Evolutionary conservation across 1,140 invertebrate species (phyloP), one percentile per base, ranked within the genome.

Genomic region (Sycophila sp.): DNA sequence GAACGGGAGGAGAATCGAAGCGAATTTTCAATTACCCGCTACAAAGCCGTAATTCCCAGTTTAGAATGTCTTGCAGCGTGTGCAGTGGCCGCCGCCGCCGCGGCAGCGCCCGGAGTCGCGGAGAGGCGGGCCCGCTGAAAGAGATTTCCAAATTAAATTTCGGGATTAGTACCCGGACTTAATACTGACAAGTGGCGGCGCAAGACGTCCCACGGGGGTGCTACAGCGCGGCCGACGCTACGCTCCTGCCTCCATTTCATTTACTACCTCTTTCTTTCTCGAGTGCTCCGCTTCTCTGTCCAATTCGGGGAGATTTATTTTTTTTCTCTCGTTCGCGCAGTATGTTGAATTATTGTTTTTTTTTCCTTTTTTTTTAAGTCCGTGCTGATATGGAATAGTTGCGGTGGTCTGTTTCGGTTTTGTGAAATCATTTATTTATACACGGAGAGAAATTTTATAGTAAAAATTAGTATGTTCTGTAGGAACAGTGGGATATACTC

Each of bases 121-220:
- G 47, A 36, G 2, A 34, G 70, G n/a, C n/a, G n/a, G n/a, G n/a
- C n/a, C n/a, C 45, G 38, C 65, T 84, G 81, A 85, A 86, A 86
- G 64, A 85, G 84, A 85, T 86, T 85, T 85, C 77, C 79, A 85
- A 86, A 86, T 86, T 85, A 85, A 86, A 86, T 86, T 86, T 86
- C 58, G 75, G 80, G 83, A 86, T 86, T 86, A 86, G 84, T 86
- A 81, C 78, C 81, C 80, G 69, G 80, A 78, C 78, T 85, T 85
- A 86, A 85, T 85, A 80, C 79, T 78, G 80, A 84, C 83, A 86
- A 86, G 85, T 85, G 84, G 83, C 78, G 78, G 75, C 71, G 70
- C 36, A 85, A 85, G 83, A 83, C 74, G 78, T 86, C 83, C 84
- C 83, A 73, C 70, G 83, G 80, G 83, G 78, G 82, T 81, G 78